phyloP scores from a whole-genome alignment of 2,888 invertebrate species.

The Synanthedon formicaeformis region DNA sequence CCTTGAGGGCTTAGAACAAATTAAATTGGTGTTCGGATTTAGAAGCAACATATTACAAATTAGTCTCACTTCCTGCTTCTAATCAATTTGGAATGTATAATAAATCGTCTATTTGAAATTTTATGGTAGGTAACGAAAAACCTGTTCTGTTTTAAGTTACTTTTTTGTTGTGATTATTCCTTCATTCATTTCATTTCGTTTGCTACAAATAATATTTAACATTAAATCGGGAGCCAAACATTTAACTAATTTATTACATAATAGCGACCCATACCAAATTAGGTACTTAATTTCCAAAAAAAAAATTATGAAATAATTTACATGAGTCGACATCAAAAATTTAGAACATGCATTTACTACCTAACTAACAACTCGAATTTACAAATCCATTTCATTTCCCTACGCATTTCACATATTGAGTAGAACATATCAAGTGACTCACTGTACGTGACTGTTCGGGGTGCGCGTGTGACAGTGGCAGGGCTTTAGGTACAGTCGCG shows the following conservation, averaged over 20 bases:
- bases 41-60: conserved; percentile 23
- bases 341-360: conserved; percentile 1
- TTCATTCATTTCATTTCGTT: too few species aligned
- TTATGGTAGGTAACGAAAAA: too few species aligned
- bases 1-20: conserved; percentile 15
- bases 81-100: conserved; percentile 16
- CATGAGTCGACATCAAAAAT: conserved; percentile 2
- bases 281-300: too few species aligned
- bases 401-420: conserved; percentile 8
- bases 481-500: conserved; percentile 36
- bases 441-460: conserved; percentile 46
- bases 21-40: conserved; percentile 14
- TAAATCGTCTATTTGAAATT: too few species aligned
- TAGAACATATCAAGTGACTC: conserved; percentile 21
- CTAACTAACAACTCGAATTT: conserved; percentile 4
- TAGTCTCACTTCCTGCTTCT: conserved; percentile 35
- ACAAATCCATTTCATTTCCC: conserved; percentile 3
- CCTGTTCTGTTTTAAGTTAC: too few species aligned
- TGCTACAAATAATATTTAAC: too few species aligned
- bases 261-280: too few species aligned
- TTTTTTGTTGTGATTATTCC: too few species aligned
- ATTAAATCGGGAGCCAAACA: too few species aligned
- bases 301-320: too few species aligned
- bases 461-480: conserved; percentile 39
- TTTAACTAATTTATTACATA: too few species aligned